Evolutionary conservation across 2,888 invertebrate genomes (phyloP).

Genomic region (Cybosia mesomella): DNA sequence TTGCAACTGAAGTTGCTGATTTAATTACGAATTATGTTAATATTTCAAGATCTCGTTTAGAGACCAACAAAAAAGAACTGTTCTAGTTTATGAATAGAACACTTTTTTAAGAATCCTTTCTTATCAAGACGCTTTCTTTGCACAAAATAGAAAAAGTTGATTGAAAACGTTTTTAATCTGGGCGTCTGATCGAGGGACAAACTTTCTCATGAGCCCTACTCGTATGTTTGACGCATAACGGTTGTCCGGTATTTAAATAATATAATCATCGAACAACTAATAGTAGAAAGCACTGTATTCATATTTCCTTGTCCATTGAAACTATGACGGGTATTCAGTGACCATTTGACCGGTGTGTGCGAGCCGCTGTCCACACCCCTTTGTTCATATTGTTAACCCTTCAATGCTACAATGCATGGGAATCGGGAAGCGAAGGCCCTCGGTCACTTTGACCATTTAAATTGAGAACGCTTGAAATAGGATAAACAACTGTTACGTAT

Average conservation of each 20-base stretch:
- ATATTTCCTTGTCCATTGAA: slow-evolving; percentile 81
- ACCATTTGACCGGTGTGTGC: slow-evolving; percentile 83
- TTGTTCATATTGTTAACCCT: slow-evolving; percentile 81
- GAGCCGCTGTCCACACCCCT: slow-evolving; percentile 83
- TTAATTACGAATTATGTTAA: slow-evolving; percentile 28
- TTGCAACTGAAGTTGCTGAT: slow-evolving; percentile 26
- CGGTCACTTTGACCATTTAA: slow-evolving; percentile 73
- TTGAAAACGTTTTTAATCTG: slow-evolving; percentile 42
- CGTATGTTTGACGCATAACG: slow-evolving; percentile 79
- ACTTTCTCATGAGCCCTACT: slow-evolving; percentile 79
- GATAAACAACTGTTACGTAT: slow-evolving; percentile 39
- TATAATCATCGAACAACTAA: slow-evolving; percentile 74
- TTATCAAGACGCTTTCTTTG: slow-evolving; percentile 29
- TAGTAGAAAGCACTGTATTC: slow-evolving; percentile 81
- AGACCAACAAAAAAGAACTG: slow-evolving; percentile 12
- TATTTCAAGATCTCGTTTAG: slow-evolving; percentile 21
- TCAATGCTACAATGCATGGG: slow-evolving; percentile 80
- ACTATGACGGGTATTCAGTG: slow-evolving; percentile 79
- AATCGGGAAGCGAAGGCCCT: slow-evolving; percentile 77
- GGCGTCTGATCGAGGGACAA: slow-evolving; percentile 44
- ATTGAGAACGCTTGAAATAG: slow-evolving; percentile 60
- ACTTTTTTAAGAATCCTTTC: slow-evolving; percentile 35
- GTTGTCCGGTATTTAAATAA: slow-evolving; percentile 82
- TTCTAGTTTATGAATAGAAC: slow-evolving; percentile 26
- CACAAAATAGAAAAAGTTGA: slow-evolving; percentile 41